Evolutionary conservation across 2,888 invertebrate genomes (phyloP).

Genomic region (Chrysolina americana): DNA sequence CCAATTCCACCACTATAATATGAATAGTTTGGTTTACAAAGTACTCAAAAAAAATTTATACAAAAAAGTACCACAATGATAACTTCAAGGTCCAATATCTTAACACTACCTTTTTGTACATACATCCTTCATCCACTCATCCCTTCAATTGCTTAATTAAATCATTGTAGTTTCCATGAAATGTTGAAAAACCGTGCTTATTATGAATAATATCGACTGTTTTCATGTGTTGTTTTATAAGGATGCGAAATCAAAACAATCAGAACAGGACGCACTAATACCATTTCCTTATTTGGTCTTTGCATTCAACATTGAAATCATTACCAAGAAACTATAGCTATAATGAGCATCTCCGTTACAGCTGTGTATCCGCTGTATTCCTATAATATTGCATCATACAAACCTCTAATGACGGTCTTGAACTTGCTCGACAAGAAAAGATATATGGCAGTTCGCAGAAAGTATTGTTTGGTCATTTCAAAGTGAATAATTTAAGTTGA

Average conservation of each 20-base stretch:
- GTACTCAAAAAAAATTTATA: too few relatives aligned
- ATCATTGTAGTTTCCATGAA: too few relatives aligned
- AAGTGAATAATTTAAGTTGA: too few relatives aligned
- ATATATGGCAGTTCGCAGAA: slow-evolving; percentile 10
- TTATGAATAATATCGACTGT: background rate
- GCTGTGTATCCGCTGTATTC: background rate
- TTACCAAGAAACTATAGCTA: background rate
- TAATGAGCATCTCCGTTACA: background rate
- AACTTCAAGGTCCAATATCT: too few relatives aligned
- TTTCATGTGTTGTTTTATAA: background rate
- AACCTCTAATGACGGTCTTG: slow-evolving; percentile 7
- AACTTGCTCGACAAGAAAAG: slow-evolving; percentile 8
- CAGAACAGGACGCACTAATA: background rate
- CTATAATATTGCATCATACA: slow-evolving; percentile 4
- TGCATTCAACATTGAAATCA: background rate
- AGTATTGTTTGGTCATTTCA: background rate
- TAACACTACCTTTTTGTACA: too few relatives aligned
- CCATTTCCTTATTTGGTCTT: background rate
- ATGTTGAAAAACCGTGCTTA: too few relatives aligned
- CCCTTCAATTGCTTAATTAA: too few relatives aligned
- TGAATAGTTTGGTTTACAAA: too few relatives aligned
- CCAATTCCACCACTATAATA: too few relatives aligned
- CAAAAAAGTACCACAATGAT: too few relatives aligned
- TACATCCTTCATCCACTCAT: too few relatives aligned
- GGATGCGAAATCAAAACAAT: background rate